Evolutionary conservation across 2,113 vertebrate genomes (phyloP).

Genomic region (Phrynocephalus versicolor): DNA sequence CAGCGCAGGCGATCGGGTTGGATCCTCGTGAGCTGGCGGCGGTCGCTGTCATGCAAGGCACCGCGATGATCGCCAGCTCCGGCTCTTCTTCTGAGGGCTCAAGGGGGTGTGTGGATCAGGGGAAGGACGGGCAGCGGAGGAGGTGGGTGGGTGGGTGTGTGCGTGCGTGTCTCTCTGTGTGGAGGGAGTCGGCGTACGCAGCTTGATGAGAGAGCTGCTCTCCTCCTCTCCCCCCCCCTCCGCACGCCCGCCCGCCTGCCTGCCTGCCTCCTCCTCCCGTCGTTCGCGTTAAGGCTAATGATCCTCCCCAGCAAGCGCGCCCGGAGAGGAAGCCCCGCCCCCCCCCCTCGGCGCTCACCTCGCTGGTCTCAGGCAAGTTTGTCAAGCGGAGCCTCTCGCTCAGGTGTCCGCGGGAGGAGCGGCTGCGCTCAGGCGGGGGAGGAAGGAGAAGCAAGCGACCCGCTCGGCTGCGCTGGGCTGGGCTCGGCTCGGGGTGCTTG

Average conservation of each 20-base stretch:
- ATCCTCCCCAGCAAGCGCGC: background rate
- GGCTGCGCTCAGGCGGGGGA: background rate
- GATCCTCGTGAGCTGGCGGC: rapidly evolving
- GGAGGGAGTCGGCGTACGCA: background rate
- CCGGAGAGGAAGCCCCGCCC: background rate
- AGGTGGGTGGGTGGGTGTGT: too few relatives aligned
- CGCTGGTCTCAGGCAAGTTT: background rate
- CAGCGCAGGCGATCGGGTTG: too few relatives aligned
- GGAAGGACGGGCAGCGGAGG: slow-evolving; percentile 42
- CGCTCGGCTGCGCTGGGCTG: slow-evolving; percentile 44
- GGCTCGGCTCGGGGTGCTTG: background rate
- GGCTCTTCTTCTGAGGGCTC: slow-evolving; percentile 27
- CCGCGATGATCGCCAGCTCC: slow-evolving; percentile 1
- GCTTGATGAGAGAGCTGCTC: background rate
- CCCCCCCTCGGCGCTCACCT: background rate
- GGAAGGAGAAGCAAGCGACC: background rate
- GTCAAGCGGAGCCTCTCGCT: background rate
- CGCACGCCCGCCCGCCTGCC: slow-evolving; percentile 1
- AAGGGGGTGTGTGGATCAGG: slow-evolving; percentile 58
- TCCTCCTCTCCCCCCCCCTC: slow-evolving; percentile 24
- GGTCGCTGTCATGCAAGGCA: slow-evolving; percentile 45
- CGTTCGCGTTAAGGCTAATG: background rate
- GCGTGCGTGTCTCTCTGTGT: too few relatives aligned
- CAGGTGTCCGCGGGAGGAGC: slow-evolving; percentile 14
- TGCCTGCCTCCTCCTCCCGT: background rate